phyloP scores from a whole-genome alignment of 1,140 invertebrate genomes.

The Thalassaphorura encarpata region DNA sequence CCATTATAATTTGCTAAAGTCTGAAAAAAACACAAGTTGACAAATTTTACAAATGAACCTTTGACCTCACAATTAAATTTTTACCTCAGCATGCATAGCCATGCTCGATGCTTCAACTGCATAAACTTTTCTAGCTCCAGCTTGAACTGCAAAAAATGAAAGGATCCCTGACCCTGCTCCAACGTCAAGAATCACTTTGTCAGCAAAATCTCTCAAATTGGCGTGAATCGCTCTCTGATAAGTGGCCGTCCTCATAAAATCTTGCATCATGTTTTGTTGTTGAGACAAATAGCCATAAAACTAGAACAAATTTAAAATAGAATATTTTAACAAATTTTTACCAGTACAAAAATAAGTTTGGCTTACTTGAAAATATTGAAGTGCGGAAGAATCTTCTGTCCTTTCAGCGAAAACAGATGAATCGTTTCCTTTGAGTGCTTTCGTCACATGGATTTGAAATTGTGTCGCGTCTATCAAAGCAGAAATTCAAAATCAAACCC shows the following conservation, averaged over 20 bases:
- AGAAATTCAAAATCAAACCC: no score
- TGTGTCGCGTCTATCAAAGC: slow-evolving; percentile 60
- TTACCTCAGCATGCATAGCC: slow-evolving; percentile 87
- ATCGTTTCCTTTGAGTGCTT: slow-evolving; percentile 64
- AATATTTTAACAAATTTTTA: neutral
- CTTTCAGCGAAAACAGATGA: slow-evolving; percentile 85
- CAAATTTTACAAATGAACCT: neutral
- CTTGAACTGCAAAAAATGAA: slow-evolving; percentile 97
- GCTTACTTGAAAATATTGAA: slow-evolving; percentile 75
- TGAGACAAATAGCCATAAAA: slow-evolving; percentile 98
- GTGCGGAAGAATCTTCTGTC: slow-evolving; percentile 93
- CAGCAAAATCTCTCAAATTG: slow-evolving; percentile 84
- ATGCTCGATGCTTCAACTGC: slow-evolving; percentile 98
- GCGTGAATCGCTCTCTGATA: slow-evolving; percentile 94
- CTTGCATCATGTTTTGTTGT: slow-evolving; percentile 99
- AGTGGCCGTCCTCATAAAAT: slow-evolving; percentile 95
- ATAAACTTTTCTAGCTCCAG: slow-evolving; percentile 92
- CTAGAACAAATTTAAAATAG: slow-evolving; percentile 46
- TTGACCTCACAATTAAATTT: slow-evolving; percentile 6
- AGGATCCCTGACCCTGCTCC: slow-evolving; percentile 95
- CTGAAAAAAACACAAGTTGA: slow-evolving; percentile 37
- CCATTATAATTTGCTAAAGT: slow-evolving; percentile 82
- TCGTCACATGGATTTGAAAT: slow-evolving; percentile 65
- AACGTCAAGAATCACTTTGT: slow-evolving; percentile 91
- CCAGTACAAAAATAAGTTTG: neutral